phyloP scores from a whole-genome alignment of 2,113 vertebrate species.

The Nipponia nippon region DNA sequence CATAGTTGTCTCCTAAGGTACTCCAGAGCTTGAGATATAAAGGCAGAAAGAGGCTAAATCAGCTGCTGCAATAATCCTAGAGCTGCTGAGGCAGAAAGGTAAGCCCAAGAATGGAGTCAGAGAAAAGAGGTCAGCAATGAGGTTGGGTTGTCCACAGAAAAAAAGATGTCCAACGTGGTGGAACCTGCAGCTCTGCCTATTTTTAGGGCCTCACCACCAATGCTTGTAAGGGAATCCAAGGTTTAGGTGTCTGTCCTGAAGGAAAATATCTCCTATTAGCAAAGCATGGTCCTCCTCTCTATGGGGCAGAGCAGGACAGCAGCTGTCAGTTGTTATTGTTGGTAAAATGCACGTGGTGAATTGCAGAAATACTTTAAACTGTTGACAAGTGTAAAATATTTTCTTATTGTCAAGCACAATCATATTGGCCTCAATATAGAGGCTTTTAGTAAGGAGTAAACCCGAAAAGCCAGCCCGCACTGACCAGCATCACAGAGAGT shows the following conservation, averaged over 20 bases:
- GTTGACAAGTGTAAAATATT: neutral
- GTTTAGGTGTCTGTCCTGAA: neutral
- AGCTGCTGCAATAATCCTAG: neutral
- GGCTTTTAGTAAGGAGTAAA: neutral
- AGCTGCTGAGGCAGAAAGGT: neutral
- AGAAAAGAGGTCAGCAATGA: neutral
- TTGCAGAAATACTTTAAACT: neutral
- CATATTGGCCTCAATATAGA: neutral
- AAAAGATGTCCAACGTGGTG: neutral
- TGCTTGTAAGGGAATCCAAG: neutral
- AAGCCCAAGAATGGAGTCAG: neutral
- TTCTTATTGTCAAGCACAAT: neutral
- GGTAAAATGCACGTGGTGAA: neutral
- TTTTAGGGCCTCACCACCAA: neutral
- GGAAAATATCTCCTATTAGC: neutral
- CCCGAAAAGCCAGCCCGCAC: neutral
- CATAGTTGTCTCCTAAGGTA: neutral
- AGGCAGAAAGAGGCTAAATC: neutral
- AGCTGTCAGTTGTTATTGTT: neutral
- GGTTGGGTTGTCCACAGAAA: neutral
- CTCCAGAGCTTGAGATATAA: neutral
- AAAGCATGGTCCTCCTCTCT: neutral
- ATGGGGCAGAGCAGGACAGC: neutral
- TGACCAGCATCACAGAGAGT: neutral
- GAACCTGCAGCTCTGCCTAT: neutral